These are phyloP conservation scores for Patiria miniata DNA, from an alignment of 35 echinoderm and acorn worm genomes.

Conservation along the genomic window DNA sequence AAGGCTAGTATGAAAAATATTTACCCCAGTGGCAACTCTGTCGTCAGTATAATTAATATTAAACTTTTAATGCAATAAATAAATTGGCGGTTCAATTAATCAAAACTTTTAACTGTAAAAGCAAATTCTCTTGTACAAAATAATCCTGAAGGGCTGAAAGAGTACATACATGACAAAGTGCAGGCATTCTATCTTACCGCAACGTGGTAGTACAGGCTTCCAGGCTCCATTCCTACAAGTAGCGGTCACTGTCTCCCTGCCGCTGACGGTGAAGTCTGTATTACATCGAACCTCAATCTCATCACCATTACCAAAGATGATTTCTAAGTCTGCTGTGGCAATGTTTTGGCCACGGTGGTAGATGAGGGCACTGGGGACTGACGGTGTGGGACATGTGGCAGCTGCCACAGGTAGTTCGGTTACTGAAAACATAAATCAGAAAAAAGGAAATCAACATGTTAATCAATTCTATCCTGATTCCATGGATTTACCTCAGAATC, in stretches of 20 bases:
- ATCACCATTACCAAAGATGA: neutral
- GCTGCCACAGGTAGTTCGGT: too few species aligned
- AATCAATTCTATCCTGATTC: too few species aligned
- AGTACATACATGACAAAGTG: too few species aligned
- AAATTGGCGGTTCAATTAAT: too few species aligned
- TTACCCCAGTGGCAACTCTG: too few species aligned
- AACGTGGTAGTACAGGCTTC: neutral
- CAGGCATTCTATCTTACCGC: neutral
- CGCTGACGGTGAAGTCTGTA: neutral
- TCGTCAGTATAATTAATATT: too few species aligned
- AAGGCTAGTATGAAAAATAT: too few species aligned
- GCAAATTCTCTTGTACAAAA: neutral
- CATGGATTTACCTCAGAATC: too few species aligned
- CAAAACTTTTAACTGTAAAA: neutral
- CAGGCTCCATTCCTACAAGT: neutral
- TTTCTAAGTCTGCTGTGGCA: neutral
- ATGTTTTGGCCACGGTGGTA: neutral
- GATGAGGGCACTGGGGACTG: neutral
- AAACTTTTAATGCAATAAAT: too few species aligned
- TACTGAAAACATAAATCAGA: too few species aligned
- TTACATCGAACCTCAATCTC: neutral
- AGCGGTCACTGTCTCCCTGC: neutral
- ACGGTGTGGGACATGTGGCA: neutral
- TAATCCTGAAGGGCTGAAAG: too few species aligned
- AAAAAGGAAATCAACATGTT: too few species aligned